phyloP scores from a whole-genome alignment of 1,140 invertebrate genomes.

The Dendroctonus valens region DNA sequence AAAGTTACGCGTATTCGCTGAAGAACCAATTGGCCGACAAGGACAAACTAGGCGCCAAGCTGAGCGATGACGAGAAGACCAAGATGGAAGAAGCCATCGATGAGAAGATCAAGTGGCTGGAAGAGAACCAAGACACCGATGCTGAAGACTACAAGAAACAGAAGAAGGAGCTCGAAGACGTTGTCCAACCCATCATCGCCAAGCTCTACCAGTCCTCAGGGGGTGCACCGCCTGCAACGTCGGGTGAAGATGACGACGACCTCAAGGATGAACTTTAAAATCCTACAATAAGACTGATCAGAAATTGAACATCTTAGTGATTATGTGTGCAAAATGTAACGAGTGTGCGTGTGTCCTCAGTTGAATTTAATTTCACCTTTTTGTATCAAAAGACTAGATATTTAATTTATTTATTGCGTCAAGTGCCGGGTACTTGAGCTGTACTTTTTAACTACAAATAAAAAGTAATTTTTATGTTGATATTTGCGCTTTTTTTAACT shows the following conservation, averaged over 20 bases:
- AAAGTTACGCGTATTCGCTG: conserved; percentile 96
- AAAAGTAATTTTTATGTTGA: conserved; percentile 17
- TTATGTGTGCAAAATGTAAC: conserved; percentile 1
- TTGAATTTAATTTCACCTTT: conserved; percentile 22
- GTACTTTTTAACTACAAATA: conserved; percentile 31
- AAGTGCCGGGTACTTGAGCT: conserved; percentile 24
- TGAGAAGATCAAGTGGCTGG: conserved; percentile 97
- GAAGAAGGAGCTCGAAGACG: conserved; percentile 95
- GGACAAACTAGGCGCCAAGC: conserved; percentile 94
- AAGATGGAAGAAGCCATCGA: conserved; percentile 96
- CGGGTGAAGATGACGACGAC: conserved; percentile 70
- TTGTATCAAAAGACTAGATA: conserved; percentile 30
- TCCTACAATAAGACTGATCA: conserved; percentile 33
- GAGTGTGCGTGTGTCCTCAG: conserved; percentile 20
- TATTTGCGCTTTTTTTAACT: background rate
- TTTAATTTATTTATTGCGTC: conserved; percentile 36
- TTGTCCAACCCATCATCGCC: conserved; percentile 96
- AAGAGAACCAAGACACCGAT: conserved; percentile 93
- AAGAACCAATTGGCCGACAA: conserved; percentile 98
- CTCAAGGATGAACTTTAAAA: conserved; percentile 85
- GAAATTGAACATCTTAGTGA: conserved; percentile 11
- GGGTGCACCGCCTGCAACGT: conserved; percentile 68
- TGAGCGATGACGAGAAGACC: conserved; percentile 86
- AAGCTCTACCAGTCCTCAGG: conserved; percentile 92
- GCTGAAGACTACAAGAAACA: conserved; percentile 93